phyloP scores from a whole-genome alignment of 2,888 invertebrate species.

The Xestia rhomboidea region DNA sequence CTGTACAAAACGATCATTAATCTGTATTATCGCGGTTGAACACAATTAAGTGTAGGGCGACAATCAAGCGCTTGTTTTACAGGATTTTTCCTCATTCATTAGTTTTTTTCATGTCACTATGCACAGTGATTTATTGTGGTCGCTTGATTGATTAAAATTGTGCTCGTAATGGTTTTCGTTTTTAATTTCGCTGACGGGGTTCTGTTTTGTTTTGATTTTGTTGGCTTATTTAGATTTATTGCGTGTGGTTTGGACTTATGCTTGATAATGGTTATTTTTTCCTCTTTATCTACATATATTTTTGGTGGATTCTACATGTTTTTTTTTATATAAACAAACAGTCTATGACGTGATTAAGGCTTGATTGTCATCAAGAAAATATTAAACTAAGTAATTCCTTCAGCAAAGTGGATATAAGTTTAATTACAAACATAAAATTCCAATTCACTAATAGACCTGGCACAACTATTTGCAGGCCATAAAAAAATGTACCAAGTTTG shows the following conservation, averaged over 20 bases:
- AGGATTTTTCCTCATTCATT: slow-evolving; percentile 64
- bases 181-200: slow-evolving; percentile 51
- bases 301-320: no score
- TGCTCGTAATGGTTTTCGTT: slow-evolving; percentile 44
- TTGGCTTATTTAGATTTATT: slow-evolving; percentile 18
- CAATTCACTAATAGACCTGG: background rate
- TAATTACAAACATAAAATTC: background rate
- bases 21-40: slow-evolving; percentile 72
- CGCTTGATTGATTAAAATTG: slow-evolving; percentile 60
- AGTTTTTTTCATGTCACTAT: slow-evolving; percentile 53
- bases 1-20: slow-evolving; percentile 71
- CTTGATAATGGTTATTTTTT: background rate
- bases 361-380: background rate
- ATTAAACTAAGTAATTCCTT: background rate
- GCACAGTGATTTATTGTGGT: slow-evolving; percentile 51
- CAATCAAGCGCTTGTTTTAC: slow-evolving; percentile 62
- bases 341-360: background rate
- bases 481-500: no score
- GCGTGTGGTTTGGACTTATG: background rate
- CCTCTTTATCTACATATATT: background rate
- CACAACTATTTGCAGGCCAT: background rate
- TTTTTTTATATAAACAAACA: background rate
- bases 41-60: slow-evolving; percentile 73
- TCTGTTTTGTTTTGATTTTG: slow-evolving; percentile 33
- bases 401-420: background rate